Base-by-base conservation (phyloP, 1,140 invertebrate species). In the Reticulitermes speratus region DNA sequence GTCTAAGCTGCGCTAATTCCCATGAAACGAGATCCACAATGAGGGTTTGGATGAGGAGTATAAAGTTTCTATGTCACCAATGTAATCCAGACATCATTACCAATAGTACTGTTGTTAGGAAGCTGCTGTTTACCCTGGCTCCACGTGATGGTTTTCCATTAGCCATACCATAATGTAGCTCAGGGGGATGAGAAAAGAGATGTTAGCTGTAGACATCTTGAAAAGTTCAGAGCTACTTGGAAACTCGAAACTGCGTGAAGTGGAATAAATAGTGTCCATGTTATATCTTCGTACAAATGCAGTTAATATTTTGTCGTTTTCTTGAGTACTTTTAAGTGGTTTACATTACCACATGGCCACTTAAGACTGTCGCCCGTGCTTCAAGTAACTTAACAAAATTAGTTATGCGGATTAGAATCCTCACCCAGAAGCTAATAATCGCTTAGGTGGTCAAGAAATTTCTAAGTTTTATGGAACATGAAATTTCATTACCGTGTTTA, bases 1-100 rank as follows among this genome's bases (percentile, higher is more conserved):
- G 65, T 75, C 65, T 75, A 75, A 75, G 65, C 65, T 75, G 65
- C n/a, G 65, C 65, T 75, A 75, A 75, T 75, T 75, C 65, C n/a
- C 65, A 75, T 75, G 65, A 75, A 75, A 75, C 65, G 65, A 75
- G 65, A 75, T 25, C 25, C 65, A 75, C 65, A 75, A 75, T 75
- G n/a, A 75, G 65, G 65, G 65, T 75, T 75, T 30, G 65, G 65
- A 75, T 75, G 65, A 65, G 65, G 65, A 25, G 7, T 75, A 30
- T 75, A 75, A 75, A 75, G 65, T 75, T 75, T 75, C 65, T n/a
- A 75, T 75, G 65, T 30, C 65, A 75, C n/a, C 65, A 75, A 30
- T 75, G 65, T 75, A 75, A 75, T n/a, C 65, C n/a, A 75, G 65
- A 75, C 65, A 30, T 75, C 14, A 75, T 75, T 75, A 75, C 65